These are phyloP conservation scores for Loriculus beryllinus DNA, from an alignment of 2,797 vertebrate species.

Conservation along the genomic window DNA sequence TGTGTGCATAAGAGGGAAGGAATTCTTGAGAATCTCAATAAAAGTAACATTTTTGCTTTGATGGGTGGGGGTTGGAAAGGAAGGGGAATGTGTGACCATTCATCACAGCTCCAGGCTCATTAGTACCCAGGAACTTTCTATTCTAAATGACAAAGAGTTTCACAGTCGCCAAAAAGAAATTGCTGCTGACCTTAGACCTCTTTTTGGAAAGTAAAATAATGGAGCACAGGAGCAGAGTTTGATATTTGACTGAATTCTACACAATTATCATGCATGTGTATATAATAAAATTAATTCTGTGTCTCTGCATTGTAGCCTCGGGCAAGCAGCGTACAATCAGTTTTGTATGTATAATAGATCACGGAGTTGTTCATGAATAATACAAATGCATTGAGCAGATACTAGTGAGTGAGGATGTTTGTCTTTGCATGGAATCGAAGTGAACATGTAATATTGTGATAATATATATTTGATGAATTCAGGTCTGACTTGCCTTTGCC, in stretches of 20 bases:
- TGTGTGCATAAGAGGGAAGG: background rate
- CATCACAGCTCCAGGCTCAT: slow-evolving; percentile 59
- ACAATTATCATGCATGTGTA: slow-evolving; percentile 99
- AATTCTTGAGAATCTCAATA: slow-evolving; percentile 43
- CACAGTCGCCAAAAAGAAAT: slow-evolving; percentile 72
- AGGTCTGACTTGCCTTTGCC: slow-evolving; percentile 97
- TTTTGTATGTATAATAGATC: slow-evolving; percentile 99
- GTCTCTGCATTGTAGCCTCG: slow-evolving; percentile 90
- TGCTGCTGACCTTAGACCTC: slow-evolving; percentile 75
- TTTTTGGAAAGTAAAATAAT: slow-evolving; percentile 76
- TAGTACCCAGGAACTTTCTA: slow-evolving; percentile 72
- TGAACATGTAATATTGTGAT: slow-evolving; percentile 99
- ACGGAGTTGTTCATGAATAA: slow-evolving; percentile 99
- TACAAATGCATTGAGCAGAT: slow-evolving; percentile 94
- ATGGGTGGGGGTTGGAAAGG: slow-evolving; percentile 5
- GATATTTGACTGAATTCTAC: slow-evolving; percentile 93
- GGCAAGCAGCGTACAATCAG: slow-evolving; percentile 95
- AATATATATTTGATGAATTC: slow-evolving; percentile 99
- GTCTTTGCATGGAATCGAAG: slow-evolving; percentile 99
- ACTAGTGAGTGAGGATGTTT: slow-evolving; percentile 94
- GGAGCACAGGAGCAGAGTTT: slow-evolving; percentile 85
- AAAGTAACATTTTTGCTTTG: slow-evolving; percentile 58
- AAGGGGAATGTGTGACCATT: slow-evolving; percentile 51
- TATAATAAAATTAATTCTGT: slow-evolving; percentile 99
- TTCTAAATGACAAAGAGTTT: slow-evolving; percentile 75